phyloP scores from a whole-genome alignment of 2,113 vertebrate species.

The Paramormyrops kingsleyae region DNA sequence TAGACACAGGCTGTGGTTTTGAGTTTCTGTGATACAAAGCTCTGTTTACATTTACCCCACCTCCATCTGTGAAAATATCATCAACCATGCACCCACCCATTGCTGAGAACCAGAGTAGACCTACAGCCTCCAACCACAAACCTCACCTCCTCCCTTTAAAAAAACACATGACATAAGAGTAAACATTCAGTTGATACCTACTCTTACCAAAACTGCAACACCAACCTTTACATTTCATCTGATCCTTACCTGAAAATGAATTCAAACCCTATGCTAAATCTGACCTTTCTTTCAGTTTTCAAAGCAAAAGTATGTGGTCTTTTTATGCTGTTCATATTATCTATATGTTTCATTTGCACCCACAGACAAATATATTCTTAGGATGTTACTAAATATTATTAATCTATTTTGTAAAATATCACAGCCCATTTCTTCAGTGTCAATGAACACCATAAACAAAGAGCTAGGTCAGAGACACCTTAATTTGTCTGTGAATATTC shows the following conservation, averaged over 20 bases:
- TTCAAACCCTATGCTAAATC: not conserved
- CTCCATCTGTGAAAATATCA: slow-evolving; percentile 44
- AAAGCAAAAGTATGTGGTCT: not conserved
- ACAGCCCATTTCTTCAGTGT: not conserved
- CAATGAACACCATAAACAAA: not conserved
- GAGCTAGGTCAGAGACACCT: not conserved
- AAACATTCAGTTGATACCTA: slow-evolving; percentile 5
- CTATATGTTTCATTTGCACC: not conserved
- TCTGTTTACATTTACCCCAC: slow-evolving; percentile 36
- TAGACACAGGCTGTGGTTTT: slow-evolving; percentile 31
- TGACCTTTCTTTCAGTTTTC: not conserved
- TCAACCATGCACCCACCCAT: slow-evolving; percentile 21
- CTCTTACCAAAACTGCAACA: slow-evolving; percentile 5
- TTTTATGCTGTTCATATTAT: not conserved
- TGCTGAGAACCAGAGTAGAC: slow-evolving; percentile 35
- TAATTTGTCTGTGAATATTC: not conserved
- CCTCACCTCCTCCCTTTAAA: slow-evolving; percentile 33
- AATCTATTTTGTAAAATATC: not conserved
- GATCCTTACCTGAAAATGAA: not conserved
- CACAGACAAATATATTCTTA: not conserved
- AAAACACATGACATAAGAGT: slow-evolving; percentile 41
- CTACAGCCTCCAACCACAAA: slow-evolving; percentile 25
- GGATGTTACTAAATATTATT: not conserved
- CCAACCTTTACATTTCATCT: not conserved
- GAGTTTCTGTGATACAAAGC: slow-evolving; percentile 38